Percentiles rank a stretch among this genome's conserved stretches.
These are phyloP conservation scores for Eupelmus urozonus DNA, from an alignment of 2,888 invertebrate genomes.

Conservation along the genomic window DNA sequence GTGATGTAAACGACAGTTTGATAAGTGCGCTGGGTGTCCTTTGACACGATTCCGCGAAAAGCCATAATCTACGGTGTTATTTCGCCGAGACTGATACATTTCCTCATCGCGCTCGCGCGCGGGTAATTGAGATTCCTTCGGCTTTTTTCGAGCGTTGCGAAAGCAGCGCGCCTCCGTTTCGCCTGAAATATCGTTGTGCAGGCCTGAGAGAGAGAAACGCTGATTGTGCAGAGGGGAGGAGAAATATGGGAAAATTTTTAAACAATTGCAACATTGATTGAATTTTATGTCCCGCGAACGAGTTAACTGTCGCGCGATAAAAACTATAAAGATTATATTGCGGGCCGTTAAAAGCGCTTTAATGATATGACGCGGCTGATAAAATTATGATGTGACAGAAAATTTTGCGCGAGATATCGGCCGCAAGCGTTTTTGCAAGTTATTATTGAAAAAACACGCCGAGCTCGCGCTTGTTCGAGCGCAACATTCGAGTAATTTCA, in stretches of 20 bases:
- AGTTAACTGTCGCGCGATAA: conserved; percentile 54
- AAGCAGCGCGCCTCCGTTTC: too few relatives aligned
- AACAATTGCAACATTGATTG: conserved; percentile 57
- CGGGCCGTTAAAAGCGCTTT: conserved; percentile 48
- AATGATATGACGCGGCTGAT: conserved; percentile 47
- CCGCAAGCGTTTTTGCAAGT: conserved; percentile 2
- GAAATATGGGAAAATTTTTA: conserved; percentile 29
- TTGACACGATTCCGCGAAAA: conserved; percentile 54
- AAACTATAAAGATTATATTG: conserved; percentile 55
- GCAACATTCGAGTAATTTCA: too few relatives aligned
- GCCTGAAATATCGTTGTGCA: not conserved
- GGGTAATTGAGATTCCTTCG: conserved; percentile 20
- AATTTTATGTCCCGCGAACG: conserved; percentile 54
- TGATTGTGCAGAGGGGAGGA: conserved; percentile 14
- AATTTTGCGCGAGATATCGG: conserved; percentile 28
- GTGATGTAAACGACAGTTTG: conserved; percentile 57
- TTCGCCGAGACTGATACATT: conserved; percentile 39
- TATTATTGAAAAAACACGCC: conserved; percentile 2
- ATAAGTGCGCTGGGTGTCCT: conserved; percentile 57
- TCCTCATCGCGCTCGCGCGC: conserved; percentile 16
- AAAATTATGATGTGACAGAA: conserved; percentile 52
- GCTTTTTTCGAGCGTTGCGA: not conserved
- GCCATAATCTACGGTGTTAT: conserved; percentile 27
- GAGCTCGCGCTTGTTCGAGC: not conserved
- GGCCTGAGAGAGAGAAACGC: not conserved